A percentile compares a stretch with the other conserved stretches of the same genome.
phyloP scores from a whole-genome alignment of 2,888 invertebrate genomes.

The Sinodicranocentrus sp. region DNA sequence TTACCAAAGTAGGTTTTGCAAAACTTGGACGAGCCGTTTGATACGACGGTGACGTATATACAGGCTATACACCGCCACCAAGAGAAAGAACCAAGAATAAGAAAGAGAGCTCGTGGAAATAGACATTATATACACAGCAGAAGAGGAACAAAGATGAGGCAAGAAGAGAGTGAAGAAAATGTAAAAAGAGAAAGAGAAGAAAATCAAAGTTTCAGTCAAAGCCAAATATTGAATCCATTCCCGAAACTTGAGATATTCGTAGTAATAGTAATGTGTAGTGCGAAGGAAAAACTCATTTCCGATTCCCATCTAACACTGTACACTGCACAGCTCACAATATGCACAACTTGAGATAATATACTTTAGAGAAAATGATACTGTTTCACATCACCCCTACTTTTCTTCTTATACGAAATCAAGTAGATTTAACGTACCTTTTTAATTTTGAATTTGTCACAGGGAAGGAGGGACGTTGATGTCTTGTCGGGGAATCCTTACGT shows the following conservation, averaged over 20 bases:
- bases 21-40: constrained; percentile 53
- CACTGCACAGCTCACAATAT: too few relatives aligned
- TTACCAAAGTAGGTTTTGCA: constrained; percentile 53
- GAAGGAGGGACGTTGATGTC: constrained; percentile 94
- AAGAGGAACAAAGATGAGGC: not conserved
- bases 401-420: too few relatives aligned
- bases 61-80: constrained; percentile 44
- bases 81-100: not conserved
- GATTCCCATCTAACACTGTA: too few relatives aligned
- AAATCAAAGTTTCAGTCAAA: too few relatives aligned
- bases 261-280: too few relatives aligned
- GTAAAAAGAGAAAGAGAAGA: constrained; percentile 32
- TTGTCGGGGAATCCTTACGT: constrained; percentile 88
- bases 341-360: too few relatives aligned
- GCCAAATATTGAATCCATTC: too few relatives aligned
- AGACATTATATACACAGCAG: constrained; percentile 16
- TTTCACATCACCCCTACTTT: too few relatives aligned
- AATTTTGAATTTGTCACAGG: constrained; percentile 81
- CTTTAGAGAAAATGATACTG: too few relatives aligned
- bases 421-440: too few relatives aligned
- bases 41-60: constrained; percentile 34
- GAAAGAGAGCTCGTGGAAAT: constrained; percentile 24
- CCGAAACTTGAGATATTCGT: too few relatives aligned
- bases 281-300: too few relatives aligned
- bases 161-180: constrained; percentile 11